These are phyloP conservation scores for Poeciliopsis occidentalis DNA, from an alignment of 2,113 vertebrate species.

Conservation along the genomic window DNA sequence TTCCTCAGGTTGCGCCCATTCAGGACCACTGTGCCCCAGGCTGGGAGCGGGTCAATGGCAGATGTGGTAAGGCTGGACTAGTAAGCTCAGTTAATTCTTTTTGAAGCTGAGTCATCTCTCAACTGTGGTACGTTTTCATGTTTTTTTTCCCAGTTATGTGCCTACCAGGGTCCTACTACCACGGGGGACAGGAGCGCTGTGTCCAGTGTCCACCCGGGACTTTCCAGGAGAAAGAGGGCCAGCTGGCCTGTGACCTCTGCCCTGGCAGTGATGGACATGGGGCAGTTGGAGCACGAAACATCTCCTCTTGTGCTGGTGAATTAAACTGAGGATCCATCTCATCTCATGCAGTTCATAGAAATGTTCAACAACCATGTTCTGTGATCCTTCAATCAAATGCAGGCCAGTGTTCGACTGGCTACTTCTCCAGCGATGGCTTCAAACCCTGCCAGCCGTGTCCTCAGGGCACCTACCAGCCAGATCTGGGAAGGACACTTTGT, in stretches of 20 bases:
- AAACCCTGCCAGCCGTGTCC: conserved; percentile 92
- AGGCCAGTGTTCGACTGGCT: conserved; percentile 94
- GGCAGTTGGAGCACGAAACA: conserved; percentile 88
- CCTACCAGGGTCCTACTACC: conserved; percentile 93
- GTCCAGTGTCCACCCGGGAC: conserved; percentile 92
- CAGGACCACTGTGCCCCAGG: conserved; percentile 82
- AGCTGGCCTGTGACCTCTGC: conserved; percentile 96
- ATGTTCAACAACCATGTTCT: not conserved
- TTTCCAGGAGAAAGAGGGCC: conserved; percentile 97
- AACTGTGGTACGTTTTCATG: conserved; percentile 62
- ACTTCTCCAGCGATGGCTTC: conserved; percentile 90
- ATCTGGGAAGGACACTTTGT: conserved; percentile 90
- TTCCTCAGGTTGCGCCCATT: conserved; percentile 66
- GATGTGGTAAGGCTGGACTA: conserved; percentile 91
- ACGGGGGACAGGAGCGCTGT: conserved; percentile 94
- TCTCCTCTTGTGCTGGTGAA: conserved; percentile 91
- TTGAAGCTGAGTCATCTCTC: conserved; percentile 24
- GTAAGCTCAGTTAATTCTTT: not conserved
- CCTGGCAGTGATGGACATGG: conserved; percentile 94
- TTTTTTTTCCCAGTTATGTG: conserved; percentile 96
- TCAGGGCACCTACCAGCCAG: conserved; percentile 90
- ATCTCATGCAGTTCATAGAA: not conserved
- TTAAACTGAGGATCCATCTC: not conserved
- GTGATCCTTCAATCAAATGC: conserved; percentile 25
- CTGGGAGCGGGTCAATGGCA: conserved; percentile 85